Evolutionary conservation across 2,113 vertebrate species (phyloP), one percentile per base, ranked within the genome.

Genomic region (Coptodon rendalli): DNA sequence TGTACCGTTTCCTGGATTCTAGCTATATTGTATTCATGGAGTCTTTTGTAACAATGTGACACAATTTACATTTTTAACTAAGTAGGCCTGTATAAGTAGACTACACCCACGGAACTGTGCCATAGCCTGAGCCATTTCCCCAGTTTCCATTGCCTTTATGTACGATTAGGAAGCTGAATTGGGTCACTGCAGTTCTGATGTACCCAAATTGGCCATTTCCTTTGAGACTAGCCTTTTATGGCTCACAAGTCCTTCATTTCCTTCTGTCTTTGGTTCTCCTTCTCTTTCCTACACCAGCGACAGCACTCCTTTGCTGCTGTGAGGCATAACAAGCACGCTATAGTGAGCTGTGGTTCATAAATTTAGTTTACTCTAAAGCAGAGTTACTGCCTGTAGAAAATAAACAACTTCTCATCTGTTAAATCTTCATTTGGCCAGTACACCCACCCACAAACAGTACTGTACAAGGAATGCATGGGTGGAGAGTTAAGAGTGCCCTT

Each of bases 141-240:
- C 71, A 93, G 83, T 94, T 94, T 93, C 88, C 76, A 78, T 61
- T 6, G 90, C 89, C 86, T 93, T 94, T 94, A 92, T 93, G 90
- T 93, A 90, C 89, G 80, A 92, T 90, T 93, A 93, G 88, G 90
- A 94, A 87, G 90, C 88, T 88, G 89, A 95, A 95, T 85, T 95
- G 87, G 95, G 95, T 95, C 95, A 89, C 83, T 73, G 86, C 86
- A 92, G 91, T 93, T 93, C 89, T 83, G 38, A 89, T 83, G 89
- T 86, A 85, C 90, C 92, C 91, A 94, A 95, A 95, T 95, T 89
- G 89, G 92, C 93, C 88, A 91, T 92, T 93, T 95, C 95, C 93
- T 94, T 86, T 87, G 95, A 94, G 95, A 95, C 91, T 1, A 80
- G 94, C 89, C 94, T 90, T 93, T 95, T 94, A 93, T 93, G 95